Conservation (phyloP, 2,888 invertebrate genomes). For the Sesia bembeciformis region DNA sequence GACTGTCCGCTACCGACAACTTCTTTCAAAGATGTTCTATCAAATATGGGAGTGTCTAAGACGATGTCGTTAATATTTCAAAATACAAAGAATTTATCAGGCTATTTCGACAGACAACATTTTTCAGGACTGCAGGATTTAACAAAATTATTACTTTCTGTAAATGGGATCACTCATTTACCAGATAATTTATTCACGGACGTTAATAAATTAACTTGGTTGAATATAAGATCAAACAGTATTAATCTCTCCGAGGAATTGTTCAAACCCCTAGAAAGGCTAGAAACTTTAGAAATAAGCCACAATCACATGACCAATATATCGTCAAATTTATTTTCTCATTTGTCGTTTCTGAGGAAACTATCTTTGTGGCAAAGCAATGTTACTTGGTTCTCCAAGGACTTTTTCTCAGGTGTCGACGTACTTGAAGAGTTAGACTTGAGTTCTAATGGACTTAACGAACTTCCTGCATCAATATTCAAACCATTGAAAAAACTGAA, state of each 20-base stretch:
- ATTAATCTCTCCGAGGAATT: slow-evolving; percentile 72
- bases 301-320: slow-evolving; percentile 78
- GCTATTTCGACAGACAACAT: slow-evolving; percentile 73
- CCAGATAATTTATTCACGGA: slow-evolving; percentile 77
- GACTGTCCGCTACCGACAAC: slow-evolving; percentile 70
- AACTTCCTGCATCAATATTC: slow-evolving; percentile 77
- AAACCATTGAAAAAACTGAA: slow-evolving; percentile 75
- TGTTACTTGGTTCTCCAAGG: slow-evolving; percentile 75
- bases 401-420: slow-evolving; percentile 76
- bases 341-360: slow-evolving; percentile 72
- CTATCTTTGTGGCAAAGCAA: slow-evolving; percentile 82
- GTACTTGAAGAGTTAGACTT: slow-evolving; percentile 80
- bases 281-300: slow-evolving; percentile 78
- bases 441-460: slow-evolving; percentile 77
- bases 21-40: slow-evolving; percentile 63
- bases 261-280: slow-evolving; percentile 69
- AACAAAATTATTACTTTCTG: slow-evolving; percentile 72
- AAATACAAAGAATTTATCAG: slow-evolving; percentile 67
- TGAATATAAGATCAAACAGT: slow-evolving; percentile 77
- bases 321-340: slow-evolving; percentile 75
- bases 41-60: slow-evolving; percentile 58
- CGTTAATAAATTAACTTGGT: slow-evolving; percentile 74
- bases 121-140: slow-evolving; percentile 72
- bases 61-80: slow-evolving; percentile 72
- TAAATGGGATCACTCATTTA: slow-evolving; percentile 76